Conservation (phyloP, 2,797 vertebrate species). For the Lutjanus campechanus region DNA sequence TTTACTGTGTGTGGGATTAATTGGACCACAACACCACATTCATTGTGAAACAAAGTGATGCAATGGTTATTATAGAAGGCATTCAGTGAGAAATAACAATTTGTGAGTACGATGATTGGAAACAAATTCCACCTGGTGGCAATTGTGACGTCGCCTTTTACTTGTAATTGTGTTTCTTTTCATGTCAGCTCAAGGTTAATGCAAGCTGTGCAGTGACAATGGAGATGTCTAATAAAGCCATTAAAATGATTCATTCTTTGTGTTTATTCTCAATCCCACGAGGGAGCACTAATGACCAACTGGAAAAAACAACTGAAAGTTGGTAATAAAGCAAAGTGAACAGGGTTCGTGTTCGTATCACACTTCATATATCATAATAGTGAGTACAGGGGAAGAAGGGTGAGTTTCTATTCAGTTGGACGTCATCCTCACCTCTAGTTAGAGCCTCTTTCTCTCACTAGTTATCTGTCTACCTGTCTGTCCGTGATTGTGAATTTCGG, state of each 20-base stretch:
- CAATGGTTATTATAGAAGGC: constrained; percentile 52
- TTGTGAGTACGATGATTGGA: constrained; percentile 62
- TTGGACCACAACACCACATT: constrained; percentile 60
- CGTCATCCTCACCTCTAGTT: constrained; percentile 56
- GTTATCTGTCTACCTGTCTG: neutral
- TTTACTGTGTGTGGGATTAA: constrained; percentile 65
- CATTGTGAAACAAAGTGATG: constrained; percentile 61
- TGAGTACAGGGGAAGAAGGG: neutral
- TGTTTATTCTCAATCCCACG: constrained; percentile 16
- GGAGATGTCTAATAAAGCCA: constrained; percentile 45
- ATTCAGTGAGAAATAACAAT: constrained; percentile 68
- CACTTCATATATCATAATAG: neutral
- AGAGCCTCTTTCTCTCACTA: constrained; percentile 13
- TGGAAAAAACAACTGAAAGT: constrained; percentile 15
- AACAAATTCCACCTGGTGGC: constrained; percentile 68
- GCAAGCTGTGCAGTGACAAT: constrained; percentile 46
- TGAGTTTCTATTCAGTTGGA: constrained; percentile 50
- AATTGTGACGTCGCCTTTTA: constrained; percentile 37
- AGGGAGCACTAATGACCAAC: constrained; percentile 2
- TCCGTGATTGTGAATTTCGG: constrained; percentile 3
- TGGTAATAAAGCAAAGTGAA: neutral
- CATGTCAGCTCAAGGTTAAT: constrained; percentile 58
- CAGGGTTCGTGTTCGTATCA: constrained; percentile 7
- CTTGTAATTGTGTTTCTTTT: constrained; percentile 54
- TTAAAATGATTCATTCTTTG: constrained; percentile 45